These are phyloP conservation scores for Sphinx pinastri DNA, from an alignment of 2,888 invertebrate species.

Conservation along the genomic window DNA sequence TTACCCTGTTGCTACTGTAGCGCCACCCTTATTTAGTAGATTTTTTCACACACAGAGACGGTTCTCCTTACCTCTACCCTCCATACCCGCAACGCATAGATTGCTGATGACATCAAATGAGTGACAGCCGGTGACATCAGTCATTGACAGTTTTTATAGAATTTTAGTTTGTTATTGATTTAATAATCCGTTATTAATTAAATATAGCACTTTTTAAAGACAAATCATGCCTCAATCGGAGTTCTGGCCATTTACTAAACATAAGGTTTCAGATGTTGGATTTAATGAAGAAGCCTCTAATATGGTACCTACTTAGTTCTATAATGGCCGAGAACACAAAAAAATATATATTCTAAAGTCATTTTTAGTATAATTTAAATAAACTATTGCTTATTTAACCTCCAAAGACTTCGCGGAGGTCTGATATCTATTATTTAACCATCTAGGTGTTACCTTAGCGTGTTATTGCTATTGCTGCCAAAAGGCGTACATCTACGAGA, in stretches of 20 bases:
- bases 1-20: too few species aligned
- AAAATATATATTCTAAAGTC: background rate
- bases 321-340: background rate
- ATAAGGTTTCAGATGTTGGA: slow-evolving; percentile 38
- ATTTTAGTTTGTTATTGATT: slow-evolving; percentile 2
- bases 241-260: slow-evolving; percentile 60
- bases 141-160: background rate
- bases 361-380: background rate
- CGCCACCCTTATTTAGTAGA: too few species aligned
- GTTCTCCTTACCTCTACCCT: too few species aligned
- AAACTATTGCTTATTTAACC: too few species aligned
- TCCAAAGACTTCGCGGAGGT: background rate
- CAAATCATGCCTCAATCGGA: slow-evolving; percentile 64
- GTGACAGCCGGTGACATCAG: background rate
- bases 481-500: too few species aligned
- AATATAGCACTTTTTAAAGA: background rate
- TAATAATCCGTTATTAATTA: background rate
- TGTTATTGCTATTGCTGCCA: background rate
- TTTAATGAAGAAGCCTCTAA: slow-evolving; percentile 36
- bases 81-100: too few species aligned
- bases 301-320: slow-evolving; percentile 36
- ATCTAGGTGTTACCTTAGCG: background rate
- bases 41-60: too few species aligned
- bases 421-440: background rate
- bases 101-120: too few species aligned